Base-by-base conservation (phyloP, 2,797 vertebrate species). In the Avahi laniger region DNA sequence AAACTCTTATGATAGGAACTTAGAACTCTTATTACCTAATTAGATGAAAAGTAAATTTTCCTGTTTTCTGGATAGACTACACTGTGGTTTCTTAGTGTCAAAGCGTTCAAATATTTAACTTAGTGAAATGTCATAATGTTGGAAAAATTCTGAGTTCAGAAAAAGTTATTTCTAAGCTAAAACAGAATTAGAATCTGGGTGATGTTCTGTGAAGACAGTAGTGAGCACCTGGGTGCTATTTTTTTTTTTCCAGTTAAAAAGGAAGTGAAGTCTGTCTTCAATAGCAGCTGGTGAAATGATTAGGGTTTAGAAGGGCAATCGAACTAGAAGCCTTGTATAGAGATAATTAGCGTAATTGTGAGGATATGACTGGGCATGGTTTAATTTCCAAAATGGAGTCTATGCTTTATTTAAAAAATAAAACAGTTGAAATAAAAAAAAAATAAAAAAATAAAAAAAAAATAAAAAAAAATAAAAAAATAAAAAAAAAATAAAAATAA, bases 1-100 rank as follows among this genome's bases (percentile, higher is more conserved):
- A 75, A 41, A 81, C 35, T n/a, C 30, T 92, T 22, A 84, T 79
- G 12, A 89, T 94, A 91, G 48, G 54, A 95, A 82, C 81, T 93
- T 91, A 91, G 57, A 50, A 22, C 18, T 81, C 83, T 92, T 70
- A 90, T 76, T 67, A 94, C 12, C 30, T 81, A 61, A 54, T 43
- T 90, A 87, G 22, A 81, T 11, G 78, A 73, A 87, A 13, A 88
- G 52, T 46, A 22, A 52, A 46, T 48, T 93, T 80, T 65, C 17
- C 20, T 30, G 48, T 78, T 70, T 20, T 20, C 4, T 73, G n/a
- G 28, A 33, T 41, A n/a, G 24, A 38, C 24, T 61, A 88, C 54
- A 14, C 12, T 26, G 1, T 43, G 3, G 18, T 50, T 83, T 14
- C 70, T 79, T 80, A 79, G 41, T 73, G 63, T 46, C 70, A 59